Evolutionary conservation across 2,797 vertebrate species (phyloP), one percentile per base, ranked within the genome.

Genomic region (Liparis tanakae): DNA sequence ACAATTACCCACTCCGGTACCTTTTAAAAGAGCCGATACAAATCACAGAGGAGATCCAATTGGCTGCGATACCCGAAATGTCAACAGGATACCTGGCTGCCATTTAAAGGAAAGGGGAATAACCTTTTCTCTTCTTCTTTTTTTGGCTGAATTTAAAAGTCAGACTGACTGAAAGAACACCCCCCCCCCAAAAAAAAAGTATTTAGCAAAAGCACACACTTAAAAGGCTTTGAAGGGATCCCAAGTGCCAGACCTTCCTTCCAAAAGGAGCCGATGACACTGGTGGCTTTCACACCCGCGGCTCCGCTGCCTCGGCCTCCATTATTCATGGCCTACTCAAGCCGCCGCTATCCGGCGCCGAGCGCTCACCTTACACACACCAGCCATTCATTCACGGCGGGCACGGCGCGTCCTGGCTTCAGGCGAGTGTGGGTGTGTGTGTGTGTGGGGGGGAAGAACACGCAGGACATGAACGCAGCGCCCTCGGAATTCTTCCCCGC

Each of bases 321-420:
- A 91, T 90, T 87, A 89, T 92, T 92, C 78, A 91, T 91, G 81
- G 14, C 33, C 63, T 44, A 43, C 88, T 86, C 87, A 30, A 65
- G 72, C 80, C 30, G 50, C 87, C 82, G 88, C 84, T 80, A 74
- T 88, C 90, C 83, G 14, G 85, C 72, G 18, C 43, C 18, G 68
- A 72, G 78, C 7, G 74, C 87, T 88, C 88, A 70, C 77, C 85
- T 90, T 88, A 85, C 88, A 81, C 54, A 10, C 25, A 30, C 4
- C 25, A 30, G 25, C 25, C 87, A 81, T 86, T 85, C 84, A 87
- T 83, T 89, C 82, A 79, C 67, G 61, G 75, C 6, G 51, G 70
- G 63, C 64, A 8, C 44, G 7, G 70, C 12, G 22, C 41, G 50
- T 70, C 62, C 71, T 55, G 61, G 69, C 75, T 67, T 39, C 9